These are phyloP conservation scores for Heliconius erato DNA, from an alignment of 2,888 invertebrate species.

Conservation along the genomic window DNA sequence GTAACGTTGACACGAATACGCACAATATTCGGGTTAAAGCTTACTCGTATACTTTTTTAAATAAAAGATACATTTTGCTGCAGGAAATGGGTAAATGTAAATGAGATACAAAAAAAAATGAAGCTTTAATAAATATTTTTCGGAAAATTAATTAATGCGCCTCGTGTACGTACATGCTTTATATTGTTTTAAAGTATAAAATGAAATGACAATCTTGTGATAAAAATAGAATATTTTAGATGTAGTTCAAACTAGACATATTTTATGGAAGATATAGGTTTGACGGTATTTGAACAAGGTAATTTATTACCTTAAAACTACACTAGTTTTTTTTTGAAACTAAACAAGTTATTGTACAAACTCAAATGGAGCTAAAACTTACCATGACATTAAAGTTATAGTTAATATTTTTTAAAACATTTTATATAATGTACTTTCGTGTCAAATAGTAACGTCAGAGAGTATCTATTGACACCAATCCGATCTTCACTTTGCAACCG, in stretches of 20 bases:
- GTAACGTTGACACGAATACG: constrained; percentile 31
- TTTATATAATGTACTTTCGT: not conserved
- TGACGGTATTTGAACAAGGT: not conserved
- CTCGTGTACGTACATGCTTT: not conserved
- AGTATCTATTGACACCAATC: not conserved
- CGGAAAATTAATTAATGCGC: not conserved
- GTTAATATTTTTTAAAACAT: not conserved
- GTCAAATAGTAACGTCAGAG: too few relatives aligned
- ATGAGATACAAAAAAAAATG: not conserved
- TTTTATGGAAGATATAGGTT: not conserved
- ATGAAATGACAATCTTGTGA: not conserved
- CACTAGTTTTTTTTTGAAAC: not conserved
- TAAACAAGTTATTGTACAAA: not conserved
- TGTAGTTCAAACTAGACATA: not conserved
- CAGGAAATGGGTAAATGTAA: not conserved
- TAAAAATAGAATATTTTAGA: not conserved
- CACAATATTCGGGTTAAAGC: constrained; percentile 8
- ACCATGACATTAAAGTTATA: not conserved
- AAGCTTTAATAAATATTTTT: not conserved
- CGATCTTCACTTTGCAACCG: not conserved
- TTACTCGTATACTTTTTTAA: not conserved
- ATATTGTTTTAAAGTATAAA: not conserved
- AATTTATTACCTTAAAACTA: not conserved
- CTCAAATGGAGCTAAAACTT: not conserved
- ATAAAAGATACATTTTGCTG: not conserved